Conservation (phyloP, 2,797 vertebrate species). For the Podarcis siculus region DNA sequence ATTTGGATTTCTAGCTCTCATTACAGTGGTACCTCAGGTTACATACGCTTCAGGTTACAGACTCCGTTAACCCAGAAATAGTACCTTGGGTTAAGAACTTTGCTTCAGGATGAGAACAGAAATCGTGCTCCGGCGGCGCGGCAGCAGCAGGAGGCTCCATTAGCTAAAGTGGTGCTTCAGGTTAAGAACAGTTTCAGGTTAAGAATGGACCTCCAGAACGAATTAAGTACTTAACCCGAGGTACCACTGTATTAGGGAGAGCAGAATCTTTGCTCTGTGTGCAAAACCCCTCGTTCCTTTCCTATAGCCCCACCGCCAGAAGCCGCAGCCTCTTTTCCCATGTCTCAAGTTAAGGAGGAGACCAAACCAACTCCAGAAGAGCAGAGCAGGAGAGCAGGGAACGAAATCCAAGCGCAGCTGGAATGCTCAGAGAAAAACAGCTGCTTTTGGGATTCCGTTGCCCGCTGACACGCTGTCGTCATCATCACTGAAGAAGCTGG, state of each 20-base stretch:
- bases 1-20: not conserved
- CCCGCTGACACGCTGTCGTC: slow-evolving; percentile 78
- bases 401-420: slow-evolving; percentile 97
- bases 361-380: not conserved
- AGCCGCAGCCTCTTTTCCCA: not conserved
- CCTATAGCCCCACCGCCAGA: not conserved
- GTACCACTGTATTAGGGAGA: not conserved
- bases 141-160: too few relatives aligned
- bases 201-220: too few relatives aligned
- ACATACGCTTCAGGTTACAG: too few relatives aligned
- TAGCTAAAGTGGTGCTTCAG: too few relatives aligned
- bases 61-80: too few relatives aligned
- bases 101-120: too few relatives aligned
- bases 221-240: too few relatives aligned
- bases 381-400: slow-evolving; percentile 79
- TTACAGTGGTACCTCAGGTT: too few relatives aligned
- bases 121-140: too few relatives aligned
- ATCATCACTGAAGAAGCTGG: slow-evolving; percentile 38
- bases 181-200: too few relatives aligned
- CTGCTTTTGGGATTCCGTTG: slow-evolving; percentile 99
- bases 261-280: not conserved
- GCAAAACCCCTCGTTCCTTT: not conserved
- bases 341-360: not conserved
- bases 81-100: too few relatives aligned
- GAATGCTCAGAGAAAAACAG: slow-evolving; percentile 83